phyloP scores from a whole-genome alignment of 2,113 vertebrate species.

The Lipophrys pholis region DNA sequence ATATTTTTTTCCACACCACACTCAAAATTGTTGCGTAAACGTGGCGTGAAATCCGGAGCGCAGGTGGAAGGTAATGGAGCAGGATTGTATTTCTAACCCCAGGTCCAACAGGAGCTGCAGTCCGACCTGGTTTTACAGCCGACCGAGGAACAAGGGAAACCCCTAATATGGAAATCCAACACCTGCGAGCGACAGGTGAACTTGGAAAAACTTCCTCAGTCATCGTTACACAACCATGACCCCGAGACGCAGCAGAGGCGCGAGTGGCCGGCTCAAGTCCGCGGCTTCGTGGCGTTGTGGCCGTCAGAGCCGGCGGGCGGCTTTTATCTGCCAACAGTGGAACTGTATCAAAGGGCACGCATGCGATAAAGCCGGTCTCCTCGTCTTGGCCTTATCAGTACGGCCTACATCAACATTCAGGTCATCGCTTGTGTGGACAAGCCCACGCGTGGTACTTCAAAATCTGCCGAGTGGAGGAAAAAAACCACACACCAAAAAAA shows the following conservation, averaged over 20 bases:
- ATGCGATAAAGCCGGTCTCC: slow-evolving; percentile 73
- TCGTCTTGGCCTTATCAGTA: slow-evolving; percentile 61
- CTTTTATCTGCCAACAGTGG: slow-evolving; percentile 76
- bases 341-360: slow-evolving; percentile 77
- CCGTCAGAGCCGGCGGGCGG: slow-evolving; percentile 1
- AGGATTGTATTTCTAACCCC: slow-evolving; percentile 44
- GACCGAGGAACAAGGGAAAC: slow-evolving; percentile 49
- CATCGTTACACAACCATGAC: slow-evolving; percentile 52
- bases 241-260: slow-evolving; percentile 51
- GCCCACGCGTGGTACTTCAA: slow-evolving; percentile 33
- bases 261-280: slow-evolving; percentile 54
- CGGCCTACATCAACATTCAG: slow-evolving; percentile 65
- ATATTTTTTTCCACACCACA: too few relatives aligned
- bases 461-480: neutral
- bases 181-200: slow-evolving; percentile 13
- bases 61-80: too few relatives aligned
- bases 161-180: slow-evolving; percentile 67
- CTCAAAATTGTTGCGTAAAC: too few relatives aligned
- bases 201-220: slow-evolving; percentile 27
- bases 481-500: neutral
- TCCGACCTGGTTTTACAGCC: slow-evolving; percentile 39
- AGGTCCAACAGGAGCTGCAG: slow-evolving; percentile 8
- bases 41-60: too few relatives aligned
- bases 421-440: slow-evolving; percentile 49
- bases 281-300: slow-evolving; percentile 1